A percentile compares a stretch with the other conserved stretches of the same genome.
Conservation (phyloP, 92 coral and sea anemone species). For the Diadumene lineata region DNA sequence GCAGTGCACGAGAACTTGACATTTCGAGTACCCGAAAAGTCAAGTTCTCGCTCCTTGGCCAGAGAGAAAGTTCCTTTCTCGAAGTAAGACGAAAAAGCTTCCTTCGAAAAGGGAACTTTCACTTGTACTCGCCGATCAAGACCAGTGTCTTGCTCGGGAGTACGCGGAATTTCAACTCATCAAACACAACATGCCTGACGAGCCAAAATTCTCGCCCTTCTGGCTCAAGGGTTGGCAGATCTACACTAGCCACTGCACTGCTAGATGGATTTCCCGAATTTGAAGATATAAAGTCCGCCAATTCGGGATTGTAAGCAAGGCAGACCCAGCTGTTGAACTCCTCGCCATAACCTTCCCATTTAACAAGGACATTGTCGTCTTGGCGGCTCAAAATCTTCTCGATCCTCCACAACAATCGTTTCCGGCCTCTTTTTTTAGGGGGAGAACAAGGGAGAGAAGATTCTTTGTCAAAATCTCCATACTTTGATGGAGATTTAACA, state of each 20-base stretch:
- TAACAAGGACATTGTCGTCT: conserved; percentile 13
- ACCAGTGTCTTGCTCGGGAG: no score
- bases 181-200: conserved; percentile 40
- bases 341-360: conserved; percentile 27
- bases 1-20: no score
- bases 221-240: conserved; percentile 29
- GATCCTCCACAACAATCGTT: conserved; percentile 10
- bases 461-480: neutral
- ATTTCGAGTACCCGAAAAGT: no score
- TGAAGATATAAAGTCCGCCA: conserved; percentile 19
- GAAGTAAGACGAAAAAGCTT: no score
- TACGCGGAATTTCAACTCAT: conserved; percentile 32
- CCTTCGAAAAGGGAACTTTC: no score
- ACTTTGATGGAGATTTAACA: neutral
- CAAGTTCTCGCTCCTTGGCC: no score
- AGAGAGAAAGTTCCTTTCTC: no score
- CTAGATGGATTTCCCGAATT: conserved; percentile 40
- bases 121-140: no score
- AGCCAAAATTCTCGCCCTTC: conserved; percentile 32
- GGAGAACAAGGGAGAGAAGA: neutral
- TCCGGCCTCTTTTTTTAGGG: conserved; percentile 1
- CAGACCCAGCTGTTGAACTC: conserved; percentile 34
- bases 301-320: conserved; percentile 36
- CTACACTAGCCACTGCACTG: conserved; percentile 23
- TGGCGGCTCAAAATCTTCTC: neutral